Percentiles rank a stretch among this genome's conserved stretches.
These are phyloP conservation scores for Brenthis daphne DNA, from an alignment of 2,888 invertebrate genomes.

Conservation along the genomic window DNA sequence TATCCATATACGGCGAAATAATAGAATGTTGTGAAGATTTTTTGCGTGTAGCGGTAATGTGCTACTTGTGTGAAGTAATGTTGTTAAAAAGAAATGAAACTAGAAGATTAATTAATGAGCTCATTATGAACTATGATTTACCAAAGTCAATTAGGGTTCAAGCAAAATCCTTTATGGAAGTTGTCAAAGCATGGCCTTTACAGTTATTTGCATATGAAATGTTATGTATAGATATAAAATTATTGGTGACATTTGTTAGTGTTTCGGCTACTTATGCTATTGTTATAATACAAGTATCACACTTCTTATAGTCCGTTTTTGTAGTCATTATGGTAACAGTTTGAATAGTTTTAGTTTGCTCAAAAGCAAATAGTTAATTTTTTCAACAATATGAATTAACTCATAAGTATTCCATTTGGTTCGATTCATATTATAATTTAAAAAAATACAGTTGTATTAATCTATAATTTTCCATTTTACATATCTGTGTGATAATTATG, in stretches of 20 bases:
- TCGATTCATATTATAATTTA: no score
- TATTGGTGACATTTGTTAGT: conserved; percentile 65
- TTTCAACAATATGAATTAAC: no score
- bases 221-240: conserved; percentile 62
- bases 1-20: conserved; percentile 46
- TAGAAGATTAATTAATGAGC: conserved; percentile 57
- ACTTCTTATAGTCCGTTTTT: conserved; percentile 49
- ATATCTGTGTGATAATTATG: no score
- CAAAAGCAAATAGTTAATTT: no score
- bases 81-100: conserved; percentile 51
- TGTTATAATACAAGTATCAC: conserved; percentile 64
- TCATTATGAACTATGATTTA: conserved; percentile 63
- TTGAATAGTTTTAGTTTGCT: neutral
- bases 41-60: conserved; percentile 19
- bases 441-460: no score
- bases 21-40: conserved; percentile 52
- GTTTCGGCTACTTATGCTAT: conserved; percentile 68
- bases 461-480: no score
- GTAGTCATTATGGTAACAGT: neutral
- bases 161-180: conserved; percentile 64
- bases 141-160: conserved; percentile 57
- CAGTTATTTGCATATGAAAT: conserved; percentile 53
- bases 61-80: conserved; percentile 53
- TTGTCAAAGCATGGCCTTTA: conserved; percentile 61
- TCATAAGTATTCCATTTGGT: no score